phyloP scores from a whole-genome alignment of 2,888 invertebrate genomes.

The Pasiphila rectangulata region DNA sequence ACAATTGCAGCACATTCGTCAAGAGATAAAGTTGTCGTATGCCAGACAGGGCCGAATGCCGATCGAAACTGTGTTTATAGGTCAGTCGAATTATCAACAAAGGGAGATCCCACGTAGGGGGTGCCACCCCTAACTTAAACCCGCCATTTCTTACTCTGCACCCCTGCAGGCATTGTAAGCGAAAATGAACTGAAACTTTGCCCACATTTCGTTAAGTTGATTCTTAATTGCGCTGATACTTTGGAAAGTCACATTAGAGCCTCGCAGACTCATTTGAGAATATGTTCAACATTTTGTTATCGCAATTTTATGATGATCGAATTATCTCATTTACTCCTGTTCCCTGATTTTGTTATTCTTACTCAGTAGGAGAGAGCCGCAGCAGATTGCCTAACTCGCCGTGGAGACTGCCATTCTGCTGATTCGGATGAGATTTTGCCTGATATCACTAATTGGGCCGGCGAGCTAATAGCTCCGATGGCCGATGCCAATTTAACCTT shows the following conservation, averaged over 20 bases:
- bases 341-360: slow-evolving; percentile 27
- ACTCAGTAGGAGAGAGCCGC: slow-evolving; percentile 28
- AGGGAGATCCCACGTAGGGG: slow-evolving; percentile 43
- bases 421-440: slow-evolving; percentile 36
- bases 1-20: slow-evolving; percentile 26
- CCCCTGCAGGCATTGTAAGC: slow-evolving; percentile 24
- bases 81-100: slow-evolving; percentile 71
- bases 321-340: not conserved
- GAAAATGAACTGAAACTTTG: slow-evolving; percentile 19
- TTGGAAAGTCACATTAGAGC: slow-evolving; percentile 3
- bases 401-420: slow-evolving; percentile 12
- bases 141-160: slow-evolving; percentile 34
- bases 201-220: slow-evolving; percentile 11
- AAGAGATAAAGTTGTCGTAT: slow-evolving; percentile 24
- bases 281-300: not conserved
- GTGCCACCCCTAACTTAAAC: slow-evolving; percentile 37
- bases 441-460: slow-evolving; percentile 69
- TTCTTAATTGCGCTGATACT: slow-evolving; percentile 13
- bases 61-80: slow-evolving; percentile 68
- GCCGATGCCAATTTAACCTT: slow-evolving; percentile 73
- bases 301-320: not conserved
- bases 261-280: not conserved
- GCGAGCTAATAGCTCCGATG: slow-evolving; percentile 65
- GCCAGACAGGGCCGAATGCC: slow-evolving; percentile 33
- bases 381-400: slow-evolving; percentile 6